Evolutionary conservation across 2,888 invertebrate genomes (phyloP).

Genomic region (Ellobium chinense): DNA sequence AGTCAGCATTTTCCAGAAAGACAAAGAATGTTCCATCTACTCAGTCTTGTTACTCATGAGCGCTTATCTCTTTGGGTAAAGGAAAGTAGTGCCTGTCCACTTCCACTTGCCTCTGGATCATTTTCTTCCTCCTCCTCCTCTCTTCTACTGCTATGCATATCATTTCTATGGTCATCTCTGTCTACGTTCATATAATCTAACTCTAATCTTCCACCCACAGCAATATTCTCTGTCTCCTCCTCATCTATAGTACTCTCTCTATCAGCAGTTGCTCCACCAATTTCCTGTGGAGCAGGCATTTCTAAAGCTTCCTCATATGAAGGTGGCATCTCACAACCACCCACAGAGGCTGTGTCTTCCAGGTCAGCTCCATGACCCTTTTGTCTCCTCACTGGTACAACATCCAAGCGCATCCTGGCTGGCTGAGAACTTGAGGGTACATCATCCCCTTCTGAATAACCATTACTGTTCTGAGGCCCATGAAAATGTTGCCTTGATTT

Average conservation of each 20-base stretch:
- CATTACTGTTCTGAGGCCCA: neutral
- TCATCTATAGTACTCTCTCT: neutral
- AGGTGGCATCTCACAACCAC: constrained; percentile 41
- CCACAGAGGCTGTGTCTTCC: constrained; percentile 12
- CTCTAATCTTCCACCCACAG: neutral
- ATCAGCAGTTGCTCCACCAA: neutral
- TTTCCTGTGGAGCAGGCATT: constrained; percentile 38
- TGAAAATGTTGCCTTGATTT: neutral
- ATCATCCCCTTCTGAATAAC: neutral
- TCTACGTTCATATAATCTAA: constrained; percentile 4
- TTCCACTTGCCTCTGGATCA: neutral
- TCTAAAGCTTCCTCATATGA: constrained; percentile 50
- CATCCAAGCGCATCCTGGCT: neutral
- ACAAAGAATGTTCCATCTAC: too few species aligned
- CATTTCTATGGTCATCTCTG: neutral
- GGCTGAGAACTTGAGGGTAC: neutral
- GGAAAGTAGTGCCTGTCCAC: neutral
- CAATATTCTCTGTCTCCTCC: neutral
- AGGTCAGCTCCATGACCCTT: neutral
- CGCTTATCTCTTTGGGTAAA: neutral
- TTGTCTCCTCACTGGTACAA: neutral
- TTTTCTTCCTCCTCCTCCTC: neutral
- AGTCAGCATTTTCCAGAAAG: too few species aligned
- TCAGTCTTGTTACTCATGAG: neutral
- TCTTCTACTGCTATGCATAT: neutral